A percentile compares a stretch with the other conserved stretches of the same genome.
These are phyloP conservation scores for Myrmophylax atrothorax DNA, from an alignment of 2,113 vertebrate genomes.

Conservation along the genomic window DNA sequence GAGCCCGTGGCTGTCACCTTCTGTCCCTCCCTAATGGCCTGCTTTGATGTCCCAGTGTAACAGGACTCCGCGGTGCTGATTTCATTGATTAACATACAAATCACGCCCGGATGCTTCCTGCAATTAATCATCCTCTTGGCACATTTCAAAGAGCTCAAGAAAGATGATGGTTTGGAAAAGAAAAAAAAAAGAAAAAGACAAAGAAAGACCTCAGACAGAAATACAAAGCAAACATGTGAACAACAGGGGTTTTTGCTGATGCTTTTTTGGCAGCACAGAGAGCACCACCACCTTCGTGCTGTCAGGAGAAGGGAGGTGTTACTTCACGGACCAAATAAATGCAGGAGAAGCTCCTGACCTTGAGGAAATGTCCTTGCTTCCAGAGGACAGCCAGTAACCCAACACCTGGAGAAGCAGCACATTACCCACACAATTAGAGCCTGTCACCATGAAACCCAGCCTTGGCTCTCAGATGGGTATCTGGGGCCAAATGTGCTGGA, in stretches of 20 bases:
- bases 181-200: not conserved
- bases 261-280: not conserved
- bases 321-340: not conserved
- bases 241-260: not conserved
- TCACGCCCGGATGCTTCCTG: not conserved
- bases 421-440: not conserved
- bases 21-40: not conserved
- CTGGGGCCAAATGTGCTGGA: not conserved
- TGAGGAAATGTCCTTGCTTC: not conserved
- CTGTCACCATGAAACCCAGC: not conserved
- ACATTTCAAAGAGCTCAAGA: not conserved
- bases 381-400: not conserved
- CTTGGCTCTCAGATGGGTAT: not conserved
- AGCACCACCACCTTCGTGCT: not conserved
- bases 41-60: not conserved
- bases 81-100: not conserved
- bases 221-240: not conserved
- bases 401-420: not conserved
- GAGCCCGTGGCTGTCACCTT: not conserved
- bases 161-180: not conserved
- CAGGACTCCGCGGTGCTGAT: not conserved
- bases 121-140: not conserved
- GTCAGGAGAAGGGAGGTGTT: not conserved
- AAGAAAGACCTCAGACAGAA: not conserved
- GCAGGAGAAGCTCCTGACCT: not conserved